Base-by-base conservation (phyloP, 2,888 invertebrate genomes). In the Morpho helenor region DNA sequence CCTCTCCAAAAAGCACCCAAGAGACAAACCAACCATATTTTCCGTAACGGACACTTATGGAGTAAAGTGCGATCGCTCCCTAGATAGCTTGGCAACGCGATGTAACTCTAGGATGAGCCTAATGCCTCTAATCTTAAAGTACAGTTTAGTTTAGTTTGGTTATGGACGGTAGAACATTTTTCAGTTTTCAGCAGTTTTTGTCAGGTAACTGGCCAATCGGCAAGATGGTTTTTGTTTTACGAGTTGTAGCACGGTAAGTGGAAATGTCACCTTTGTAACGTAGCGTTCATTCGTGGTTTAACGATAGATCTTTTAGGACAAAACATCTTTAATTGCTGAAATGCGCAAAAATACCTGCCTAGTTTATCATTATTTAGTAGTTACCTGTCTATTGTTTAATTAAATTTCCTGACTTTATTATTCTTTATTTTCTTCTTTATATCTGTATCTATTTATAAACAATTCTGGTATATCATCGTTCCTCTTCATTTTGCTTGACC, bases 31-130 rank as follows among this genome's bases (percentile, higher is more conserved):
- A 43, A 48, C 60, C 57, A 63, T 60, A 61, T 63, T 63, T 65
- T 51, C 54, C 44, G 52, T 49, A 56, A 61, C 59, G 49, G 48
- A 63, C 51, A 61, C 49, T 56, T 56, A 42, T 50, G 44, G 57
- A 39, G 39, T 51, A 58, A 65, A 55, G 52, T 63, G 59, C 56
- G 52, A 62, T 63, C 51, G 62, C 49, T 65, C 65, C 63, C 65
- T 9, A 45, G 63, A 57, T 52, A 53, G 5, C 31, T 31, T 3
- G 5, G 31, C 5, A 31, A 31, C 31, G 3, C 31, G 31, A 31
- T 31, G 2, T 31, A 31, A 3, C 31, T 16, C 16, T 31, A 31
- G 5, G 31, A 31, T 31, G 31, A 16, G 16, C 55, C 49, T 47
- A 59, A 57, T 48, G 7, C 8, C 6, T 41, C 8, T 40, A 5